Percentiles rank a stretch among this genome's conserved stretches.
phyloP scores from a whole-genome alignment of 2,113 vertebrate species.

The Cyprinus carpio region DNA sequence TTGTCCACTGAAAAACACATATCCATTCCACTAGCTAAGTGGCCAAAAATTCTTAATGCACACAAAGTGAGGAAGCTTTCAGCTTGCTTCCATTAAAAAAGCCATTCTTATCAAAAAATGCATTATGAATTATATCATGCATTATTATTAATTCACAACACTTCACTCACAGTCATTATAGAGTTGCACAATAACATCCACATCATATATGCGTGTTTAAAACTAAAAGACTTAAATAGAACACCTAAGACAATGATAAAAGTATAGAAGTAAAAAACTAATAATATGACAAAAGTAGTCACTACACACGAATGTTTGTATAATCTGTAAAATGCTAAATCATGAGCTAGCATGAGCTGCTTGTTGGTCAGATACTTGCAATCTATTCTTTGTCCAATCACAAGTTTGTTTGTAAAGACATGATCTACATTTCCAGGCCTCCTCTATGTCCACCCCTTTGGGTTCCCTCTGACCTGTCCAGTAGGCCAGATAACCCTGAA shows the following conservation, averaged over 20 bases:
- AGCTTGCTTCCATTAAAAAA: neutral
- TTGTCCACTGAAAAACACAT: neutral
- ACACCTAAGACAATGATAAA: neutral
- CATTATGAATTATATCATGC: neutral
- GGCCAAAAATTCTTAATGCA: neutral
- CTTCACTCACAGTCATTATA: slow-evolving; percentile 11
- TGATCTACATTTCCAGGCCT: slow-evolving; percentile 76
- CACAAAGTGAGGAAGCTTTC: neutral
- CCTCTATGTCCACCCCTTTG: slow-evolving; percentile 77
- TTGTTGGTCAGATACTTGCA: slow-evolving; percentile 30
- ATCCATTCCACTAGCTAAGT: neutral
- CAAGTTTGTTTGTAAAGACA: slow-evolving; percentile 71
- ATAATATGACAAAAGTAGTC: neutral
- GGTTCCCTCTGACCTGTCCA: slow-evolving; percentile 75
- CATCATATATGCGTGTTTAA: neutral
- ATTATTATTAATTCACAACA: neutral
- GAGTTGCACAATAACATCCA: neutral
- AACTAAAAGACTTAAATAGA: neutral
- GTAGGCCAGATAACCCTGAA: slow-evolving; percentile 67
- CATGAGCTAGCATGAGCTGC: slow-evolving; percentile 29
- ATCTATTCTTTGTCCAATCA: slow-evolving; percentile 64
- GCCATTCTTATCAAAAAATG: neutral
- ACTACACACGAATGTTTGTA: neutral
- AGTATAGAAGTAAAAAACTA: neutral
- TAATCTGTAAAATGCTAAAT: neutral